Conservation (phyloP, 2,888 invertebrate genomes). For the Coelinius sp. region DNA sequence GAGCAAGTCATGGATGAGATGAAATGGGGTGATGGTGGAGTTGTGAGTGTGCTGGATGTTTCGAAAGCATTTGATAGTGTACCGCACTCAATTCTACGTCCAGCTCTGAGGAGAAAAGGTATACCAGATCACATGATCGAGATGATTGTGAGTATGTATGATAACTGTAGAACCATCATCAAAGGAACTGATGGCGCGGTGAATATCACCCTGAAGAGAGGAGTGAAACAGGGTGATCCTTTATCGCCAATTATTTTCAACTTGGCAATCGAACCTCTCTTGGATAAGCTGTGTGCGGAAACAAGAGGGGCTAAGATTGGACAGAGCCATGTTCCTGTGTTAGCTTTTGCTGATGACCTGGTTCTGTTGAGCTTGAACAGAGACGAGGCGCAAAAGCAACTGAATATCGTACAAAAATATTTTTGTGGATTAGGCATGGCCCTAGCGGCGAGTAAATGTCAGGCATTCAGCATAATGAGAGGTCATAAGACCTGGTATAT, state of each 20-base stretch:
- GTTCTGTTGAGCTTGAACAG: conserved; percentile 20
- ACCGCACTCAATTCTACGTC: conserved; percentile 39
- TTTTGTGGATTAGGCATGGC: conserved; percentile 31
- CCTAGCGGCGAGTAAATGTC: conserved; percentile 33
- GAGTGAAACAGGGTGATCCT: conserved; percentile 36
- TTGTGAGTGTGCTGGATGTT: conserved; percentile 43
- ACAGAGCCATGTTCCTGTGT: neutral
- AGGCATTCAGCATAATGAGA: neutral
- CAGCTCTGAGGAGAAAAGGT: conserved; percentile 17
- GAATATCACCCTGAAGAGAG: conserved; percentile 9
- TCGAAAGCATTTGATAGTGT: conserved; percentile 52
- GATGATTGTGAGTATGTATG: conserved; percentile 26
- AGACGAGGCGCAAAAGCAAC: conserved; percentile 5
- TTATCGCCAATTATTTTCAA: conserved; percentile 35
- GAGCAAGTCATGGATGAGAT: neutral
- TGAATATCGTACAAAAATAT: accelerated
- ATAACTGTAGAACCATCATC: conserved; percentile 18
- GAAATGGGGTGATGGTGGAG: conserved; percentile 32
- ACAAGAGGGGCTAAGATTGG: neutral
- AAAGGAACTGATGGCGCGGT: neutral
- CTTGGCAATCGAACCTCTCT: conserved; percentile 51
- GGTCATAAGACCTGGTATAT: conserved; percentile 34
- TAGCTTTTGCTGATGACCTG: conserved; percentile 50
- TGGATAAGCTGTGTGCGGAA: conserved; percentile 42
- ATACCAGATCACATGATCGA: neutral